Conservation (phyloP, 1,140 invertebrate genomes). For the Bombus pyrosoma region DNA sequence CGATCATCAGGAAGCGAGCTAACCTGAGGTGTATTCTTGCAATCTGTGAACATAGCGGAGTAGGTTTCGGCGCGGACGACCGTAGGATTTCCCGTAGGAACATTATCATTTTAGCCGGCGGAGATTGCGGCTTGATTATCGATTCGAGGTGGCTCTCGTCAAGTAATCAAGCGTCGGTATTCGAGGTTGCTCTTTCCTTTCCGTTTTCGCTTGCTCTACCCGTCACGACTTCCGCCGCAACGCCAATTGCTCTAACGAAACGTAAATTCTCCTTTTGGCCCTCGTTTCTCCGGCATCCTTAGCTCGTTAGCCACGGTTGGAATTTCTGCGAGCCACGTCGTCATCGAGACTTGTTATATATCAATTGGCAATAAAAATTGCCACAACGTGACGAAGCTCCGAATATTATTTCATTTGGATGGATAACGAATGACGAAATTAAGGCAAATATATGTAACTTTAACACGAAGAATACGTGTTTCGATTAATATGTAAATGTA, state of each 20-base stretch:
- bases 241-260: slow-evolving; percentile 27
- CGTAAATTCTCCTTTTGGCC: not conserved
- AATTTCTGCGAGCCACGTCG: not conserved
- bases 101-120: slow-evolving; percentile 61
- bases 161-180: slow-evolving; percentile 58
- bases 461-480: too few species aligned
- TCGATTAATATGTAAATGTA: too few species aligned
- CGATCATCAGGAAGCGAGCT: not conserved
- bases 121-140: slow-evolving; percentile 62
- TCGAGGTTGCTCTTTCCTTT: slow-evolving; percentile 6
- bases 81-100: slow-evolving; percentile 56
- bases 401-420: not conserved
- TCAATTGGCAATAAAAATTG: not conserved
- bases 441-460: not conserved
- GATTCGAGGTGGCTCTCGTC: slow-evolving; percentile 60
- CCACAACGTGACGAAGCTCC: not conserved
- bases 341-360: not conserved
- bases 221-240: not conserved
- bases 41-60: not conserved
- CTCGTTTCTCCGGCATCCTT: not conserved
- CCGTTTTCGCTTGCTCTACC: not conserved
- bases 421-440: not conserved
- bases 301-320: not conserved
- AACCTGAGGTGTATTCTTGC: not conserved
- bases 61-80: slow-evolving; percentile 22